Conservation (phyloP, 2,888 invertebrate species). For the Apodemia hepburni region DNA sequence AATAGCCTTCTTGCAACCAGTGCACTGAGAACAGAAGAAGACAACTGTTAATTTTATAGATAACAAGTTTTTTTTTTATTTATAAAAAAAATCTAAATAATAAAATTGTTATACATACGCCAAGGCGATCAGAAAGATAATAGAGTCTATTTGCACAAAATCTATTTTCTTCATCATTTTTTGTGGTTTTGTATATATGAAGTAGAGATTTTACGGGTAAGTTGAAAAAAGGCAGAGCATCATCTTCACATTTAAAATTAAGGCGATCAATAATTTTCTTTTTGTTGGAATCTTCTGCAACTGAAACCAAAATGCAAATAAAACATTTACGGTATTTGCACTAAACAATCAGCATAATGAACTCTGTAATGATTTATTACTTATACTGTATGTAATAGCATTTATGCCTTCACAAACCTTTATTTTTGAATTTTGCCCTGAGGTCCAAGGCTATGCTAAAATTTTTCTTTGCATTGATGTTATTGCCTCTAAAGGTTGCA, state of each 20-base stretch:
- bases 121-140: slow-evolving; percentile 70
- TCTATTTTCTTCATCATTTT: slow-evolving; percentile 57
- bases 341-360: not conserved
- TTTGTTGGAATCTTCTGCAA: slow-evolving; percentile 50
- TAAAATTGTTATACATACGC: slow-evolving; percentile 42
- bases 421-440: not conserved
- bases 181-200: slow-evolving; percentile 50
- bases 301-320: not conserved
- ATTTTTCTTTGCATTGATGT: not conserved
- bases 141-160: slow-evolving; percentile 78
- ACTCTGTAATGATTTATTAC: not conserved
- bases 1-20: slow-evolving; percentile 74
- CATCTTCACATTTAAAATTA: slow-evolving; percentile 63
- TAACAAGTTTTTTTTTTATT: slow-evolving; percentile 18
- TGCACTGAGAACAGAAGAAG: slow-evolving; percentile 63
- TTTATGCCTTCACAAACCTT: not conserved
- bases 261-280: slow-evolving; percentile 55
- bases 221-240: slow-evolving; percentile 75
- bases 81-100: not conserved
- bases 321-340: not conserved
- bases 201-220: slow-evolving; percentile 55
- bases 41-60: slow-evolving; percentile 48
- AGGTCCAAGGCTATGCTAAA: not conserved
- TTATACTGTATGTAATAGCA: not conserved
- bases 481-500: not conserved